These are phyloP conservation scores for Trichogramma evanescens DNA, from an alignment of 2,888 invertebrate genomes.

Conservation along the genomic window DNA sequence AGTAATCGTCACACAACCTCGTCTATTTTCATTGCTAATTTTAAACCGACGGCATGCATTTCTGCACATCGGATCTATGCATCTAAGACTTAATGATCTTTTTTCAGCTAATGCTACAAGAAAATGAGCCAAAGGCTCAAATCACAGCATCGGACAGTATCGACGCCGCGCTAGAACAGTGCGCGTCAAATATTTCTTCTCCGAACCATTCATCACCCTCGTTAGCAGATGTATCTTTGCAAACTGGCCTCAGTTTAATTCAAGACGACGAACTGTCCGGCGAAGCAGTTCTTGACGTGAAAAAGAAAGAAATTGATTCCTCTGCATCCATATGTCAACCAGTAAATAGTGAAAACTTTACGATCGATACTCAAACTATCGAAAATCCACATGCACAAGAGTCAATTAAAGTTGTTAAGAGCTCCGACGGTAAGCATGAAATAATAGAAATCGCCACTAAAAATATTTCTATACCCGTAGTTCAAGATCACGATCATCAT, in stretches of 20 bases:
- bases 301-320: slow-evolving; percentile 40
- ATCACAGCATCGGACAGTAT: slow-evolving; percentile 28
- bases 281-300: slow-evolving; percentile 30
- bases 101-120: slow-evolving; percentile 30
- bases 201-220: slow-evolving; percentile 33
- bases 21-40: slow-evolving; percentile 23
- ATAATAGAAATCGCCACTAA: slow-evolving; percentile 46
- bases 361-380: slow-evolving; percentile 6
- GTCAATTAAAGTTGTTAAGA: slow-evolving; percentile 40
- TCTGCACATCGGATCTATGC: slow-evolving; percentile 14
- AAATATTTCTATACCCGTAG: slow-evolving; percentile 28
- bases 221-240: slow-evolving; percentile 42
- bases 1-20: slow-evolving; percentile 13
- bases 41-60: slow-evolving; percentile 19
- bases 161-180: slow-evolving; percentile 40
- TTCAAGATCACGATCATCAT: slow-evolving; percentile 20
- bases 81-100: slow-evolving; percentile 22
- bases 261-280: slow-evolving; percentile 27
- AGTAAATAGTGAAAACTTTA: slow-evolving; percentile 26
- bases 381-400: slow-evolving; percentile 34
- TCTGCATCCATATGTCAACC: slow-evolving; percentile 32
- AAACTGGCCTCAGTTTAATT: slow-evolving; percentile 41
- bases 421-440: slow-evolving; percentile 41
- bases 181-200: slow-evolving; percentile 38
- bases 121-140: slow-evolving; percentile 25